These are phyloP conservation scores for Zaprionus lineosus DNA, from an alignment of 2,888 invertebrate species.

Conservation along the genomic window DNA sequence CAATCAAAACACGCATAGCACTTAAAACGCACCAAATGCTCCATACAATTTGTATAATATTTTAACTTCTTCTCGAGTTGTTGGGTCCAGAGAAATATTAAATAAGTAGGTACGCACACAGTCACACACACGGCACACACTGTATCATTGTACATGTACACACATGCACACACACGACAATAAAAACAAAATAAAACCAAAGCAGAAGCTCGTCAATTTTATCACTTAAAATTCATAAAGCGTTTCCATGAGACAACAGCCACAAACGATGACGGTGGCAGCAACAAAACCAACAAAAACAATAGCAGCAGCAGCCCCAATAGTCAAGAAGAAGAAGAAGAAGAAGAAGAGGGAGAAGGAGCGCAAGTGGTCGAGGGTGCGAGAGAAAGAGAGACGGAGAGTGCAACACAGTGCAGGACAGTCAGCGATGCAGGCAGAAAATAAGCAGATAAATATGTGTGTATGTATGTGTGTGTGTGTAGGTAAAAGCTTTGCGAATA, in stretches of 20 bases:
- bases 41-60: slow-evolving; percentile 67
- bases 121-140: not conserved
- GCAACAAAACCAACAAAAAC: slow-evolving; percentile 10
- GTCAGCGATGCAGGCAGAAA: slow-evolving; percentile 1
- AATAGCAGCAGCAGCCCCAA: slow-evolving; percentile 1
- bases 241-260: slow-evolving; percentile 50
- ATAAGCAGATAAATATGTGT: not conserved
- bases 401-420: not conserved
- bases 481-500: not conserved
- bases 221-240: slow-evolving; percentile 75
- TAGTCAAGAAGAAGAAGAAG: no score
- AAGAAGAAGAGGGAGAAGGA: no score
- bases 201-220: slow-evolving; percentile 66
- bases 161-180: slow-evolving; percentile 44
- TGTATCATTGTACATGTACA: no score
- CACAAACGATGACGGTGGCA: slow-evolving; percentile 4
- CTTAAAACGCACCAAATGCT: slow-evolving; percentile 67
- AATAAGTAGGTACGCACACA: slow-evolving; percentile 44
- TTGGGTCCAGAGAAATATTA: slow-evolving; percentile 60
- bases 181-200: slow-evolving; percentile 72
- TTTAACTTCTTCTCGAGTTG: slow-evolving; percentile 33
- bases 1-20: slow-evolving; percentile 71
- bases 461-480: not conserved
- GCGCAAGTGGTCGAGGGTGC: no score
- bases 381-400: not conserved